Conservation (phyloP, 2,888 invertebrate species). For the Agrotis exclamationis region DNA sequence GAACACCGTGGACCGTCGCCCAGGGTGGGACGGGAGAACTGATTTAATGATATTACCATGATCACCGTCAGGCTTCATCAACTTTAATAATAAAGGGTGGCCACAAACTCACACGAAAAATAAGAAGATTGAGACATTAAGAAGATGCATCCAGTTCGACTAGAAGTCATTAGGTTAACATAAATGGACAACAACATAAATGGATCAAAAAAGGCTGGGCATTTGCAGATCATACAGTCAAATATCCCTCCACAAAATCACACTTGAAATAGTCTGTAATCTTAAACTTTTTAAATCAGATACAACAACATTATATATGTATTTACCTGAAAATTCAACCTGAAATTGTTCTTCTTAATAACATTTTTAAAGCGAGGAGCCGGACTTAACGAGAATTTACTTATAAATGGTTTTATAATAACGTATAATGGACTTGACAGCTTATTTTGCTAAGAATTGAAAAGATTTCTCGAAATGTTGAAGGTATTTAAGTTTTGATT, state of each 20-base stretch:
- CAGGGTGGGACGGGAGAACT: too few relatives aligned
- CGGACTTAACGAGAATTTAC: slow-evolving; percentile 11
- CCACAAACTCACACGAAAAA: too few relatives aligned
- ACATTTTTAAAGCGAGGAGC: not conserved
- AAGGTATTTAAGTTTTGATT: slow-evolving; percentile 24
- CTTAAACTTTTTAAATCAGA: slow-evolving; percentile 7
- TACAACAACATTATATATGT: not conserved
- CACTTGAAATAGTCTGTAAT: not conserved
- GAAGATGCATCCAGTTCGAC: too few relatives aligned
- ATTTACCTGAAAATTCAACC: not conserved
- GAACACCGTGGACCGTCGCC: too few relatives aligned
- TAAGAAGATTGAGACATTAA: too few relatives aligned
- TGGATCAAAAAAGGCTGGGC: too few relatives aligned
- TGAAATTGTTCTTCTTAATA: not conserved
- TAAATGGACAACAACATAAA: too few relatives aligned
- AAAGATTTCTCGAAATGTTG: slow-evolving; percentile 15
- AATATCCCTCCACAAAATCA: not conserved
- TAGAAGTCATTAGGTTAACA: too few relatives aligned
- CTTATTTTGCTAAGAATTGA: slow-evolving; percentile 9
- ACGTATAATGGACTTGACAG: slow-evolving; percentile 37
- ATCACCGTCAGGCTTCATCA: too few relatives aligned
- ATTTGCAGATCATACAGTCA: too few relatives aligned
- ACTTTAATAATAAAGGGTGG: too few relatives aligned
- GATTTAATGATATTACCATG: too few relatives aligned
- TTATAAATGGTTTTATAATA: slow-evolving; percentile 42